Evolutionary conservation across 1,140 invertebrate genomes (phyloP).

Genomic region (Zeugodacus cucurbitae): DNA sequence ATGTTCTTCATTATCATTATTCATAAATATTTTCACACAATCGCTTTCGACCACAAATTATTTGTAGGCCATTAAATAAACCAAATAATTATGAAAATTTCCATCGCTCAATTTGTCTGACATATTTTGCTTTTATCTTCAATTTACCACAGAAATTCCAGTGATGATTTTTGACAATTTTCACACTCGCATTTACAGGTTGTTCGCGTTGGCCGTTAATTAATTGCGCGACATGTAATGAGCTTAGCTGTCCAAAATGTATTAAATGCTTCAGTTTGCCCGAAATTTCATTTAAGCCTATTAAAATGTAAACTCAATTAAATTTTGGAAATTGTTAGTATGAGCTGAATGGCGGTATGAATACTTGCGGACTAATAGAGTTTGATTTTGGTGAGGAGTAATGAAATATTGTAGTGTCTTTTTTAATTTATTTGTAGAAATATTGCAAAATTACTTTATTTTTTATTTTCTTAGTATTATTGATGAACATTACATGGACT

Average conservation of each 20-base stretch:
- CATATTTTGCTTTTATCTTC: background rate
- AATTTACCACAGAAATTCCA: background rate
- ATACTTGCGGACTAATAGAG: no score
- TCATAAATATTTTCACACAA: no score
- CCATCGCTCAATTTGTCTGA: background rate
- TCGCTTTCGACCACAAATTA: background rate
- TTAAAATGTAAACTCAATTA: background rate
- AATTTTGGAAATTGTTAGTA: no score
- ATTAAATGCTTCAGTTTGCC: background rate
- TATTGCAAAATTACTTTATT: no score
- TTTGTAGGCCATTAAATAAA: background rate
- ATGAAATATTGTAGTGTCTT: no score
- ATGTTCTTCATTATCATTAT: no score
- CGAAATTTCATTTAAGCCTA: background rate
- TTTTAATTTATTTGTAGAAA: no score
- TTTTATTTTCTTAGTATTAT: no score
- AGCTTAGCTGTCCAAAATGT: background rate
- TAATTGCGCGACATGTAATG: background rate
- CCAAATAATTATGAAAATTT: background rate
- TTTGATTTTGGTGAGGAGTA: no score
- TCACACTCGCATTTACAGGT: background rate
- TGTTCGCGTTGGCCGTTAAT: background rate
- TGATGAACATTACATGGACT: no score
- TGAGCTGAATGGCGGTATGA: no score
- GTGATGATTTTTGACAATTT: no score